Conservation (phyloP, 1,140 invertebrate species). For the Oncopeltus fasciatus region DNA sequence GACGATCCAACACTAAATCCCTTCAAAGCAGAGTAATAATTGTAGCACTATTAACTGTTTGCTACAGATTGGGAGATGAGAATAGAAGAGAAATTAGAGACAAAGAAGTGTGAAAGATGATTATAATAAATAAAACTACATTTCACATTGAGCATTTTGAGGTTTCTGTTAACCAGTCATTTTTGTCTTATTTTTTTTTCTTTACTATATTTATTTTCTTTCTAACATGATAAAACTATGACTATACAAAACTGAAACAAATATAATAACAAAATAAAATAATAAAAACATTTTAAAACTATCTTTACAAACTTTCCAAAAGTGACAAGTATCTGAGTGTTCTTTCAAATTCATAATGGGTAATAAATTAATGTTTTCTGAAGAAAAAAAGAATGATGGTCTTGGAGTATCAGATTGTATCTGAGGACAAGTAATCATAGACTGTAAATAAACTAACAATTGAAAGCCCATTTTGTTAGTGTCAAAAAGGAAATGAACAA, state of each 20-base stretch:
- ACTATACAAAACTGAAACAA: constrained; percentile 3
- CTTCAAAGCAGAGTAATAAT: neutral
- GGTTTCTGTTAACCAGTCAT: constrained; percentile 4
- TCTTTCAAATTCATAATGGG: too few species aligned
- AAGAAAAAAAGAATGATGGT: too few species aligned
- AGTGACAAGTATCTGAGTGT: too few species aligned
- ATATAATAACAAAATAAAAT: neutral
- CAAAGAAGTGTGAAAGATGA: neutral
- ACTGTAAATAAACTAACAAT: neutral
- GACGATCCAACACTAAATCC: neutral
- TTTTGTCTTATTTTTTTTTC: constrained; percentile 2
- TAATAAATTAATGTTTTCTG: too few species aligned
- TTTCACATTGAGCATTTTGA: constrained; percentile 8
- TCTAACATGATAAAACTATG: constrained; percentile 1
- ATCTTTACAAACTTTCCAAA: constrained; percentile 3
- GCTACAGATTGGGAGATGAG: neutral
- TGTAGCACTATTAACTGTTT: neutral
- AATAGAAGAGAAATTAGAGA: neutral
- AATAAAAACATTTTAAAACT: neutral
- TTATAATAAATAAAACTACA: constrained; percentile 7
- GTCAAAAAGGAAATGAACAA: neutral
- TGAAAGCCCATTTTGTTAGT: neutral
- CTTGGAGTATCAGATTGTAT: neutral
- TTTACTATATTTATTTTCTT: neutral
- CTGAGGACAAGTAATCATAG: neutral